Evolutionary conservation across 2,888 invertebrate species (phyloP).

Genomic region (Rhopalosiphum nymphaeae): DNA sequence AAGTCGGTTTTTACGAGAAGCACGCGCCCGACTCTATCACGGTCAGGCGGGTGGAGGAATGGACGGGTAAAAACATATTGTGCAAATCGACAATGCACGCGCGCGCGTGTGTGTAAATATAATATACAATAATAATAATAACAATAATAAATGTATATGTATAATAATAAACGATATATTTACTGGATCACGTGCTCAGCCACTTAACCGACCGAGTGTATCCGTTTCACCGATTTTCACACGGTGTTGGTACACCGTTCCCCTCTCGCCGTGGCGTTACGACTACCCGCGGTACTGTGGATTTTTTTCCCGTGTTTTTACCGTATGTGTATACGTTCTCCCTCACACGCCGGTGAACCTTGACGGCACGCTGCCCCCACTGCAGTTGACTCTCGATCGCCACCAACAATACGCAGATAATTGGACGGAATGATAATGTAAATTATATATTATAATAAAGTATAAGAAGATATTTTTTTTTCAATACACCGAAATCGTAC

Average conservation of each 20-base stretch:
- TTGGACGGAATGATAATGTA: constrained; percentile 46
- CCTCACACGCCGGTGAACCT: constrained; percentile 6
- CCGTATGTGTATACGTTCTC: neutral
- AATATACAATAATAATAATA: constrained; percentile 9
- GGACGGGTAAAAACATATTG: constrained; percentile 55
- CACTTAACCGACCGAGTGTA: constrained; percentile 64
- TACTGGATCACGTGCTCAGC: constrained; percentile 59
- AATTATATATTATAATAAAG: neutral
- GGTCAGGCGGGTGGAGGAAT: neutral
- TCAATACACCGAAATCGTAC: neutral
- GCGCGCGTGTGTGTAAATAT: neutral
- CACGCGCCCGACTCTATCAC: constrained; percentile 37
- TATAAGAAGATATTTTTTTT: constrained; percentile 33
- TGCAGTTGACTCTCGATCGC: constrained; percentile 17
- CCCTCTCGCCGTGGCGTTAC: neutral
- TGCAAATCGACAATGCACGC: constrained; percentile 45
- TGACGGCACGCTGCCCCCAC: neutral
- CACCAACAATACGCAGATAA: constrained; percentile 56
- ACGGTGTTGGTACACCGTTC: constrained; percentile 40
- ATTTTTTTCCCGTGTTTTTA: neutral
- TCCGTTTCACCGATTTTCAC: constrained; percentile 64
- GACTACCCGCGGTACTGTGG: neutral
- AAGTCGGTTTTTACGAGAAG: constrained; percentile 57
- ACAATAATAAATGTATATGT: constrained; percentile 6
- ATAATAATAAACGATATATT: constrained; percentile 64